Evolutionary conservation across 2,113 vertebrate species (phyloP).

Genomic region (Catharus bicknelli): DNA sequence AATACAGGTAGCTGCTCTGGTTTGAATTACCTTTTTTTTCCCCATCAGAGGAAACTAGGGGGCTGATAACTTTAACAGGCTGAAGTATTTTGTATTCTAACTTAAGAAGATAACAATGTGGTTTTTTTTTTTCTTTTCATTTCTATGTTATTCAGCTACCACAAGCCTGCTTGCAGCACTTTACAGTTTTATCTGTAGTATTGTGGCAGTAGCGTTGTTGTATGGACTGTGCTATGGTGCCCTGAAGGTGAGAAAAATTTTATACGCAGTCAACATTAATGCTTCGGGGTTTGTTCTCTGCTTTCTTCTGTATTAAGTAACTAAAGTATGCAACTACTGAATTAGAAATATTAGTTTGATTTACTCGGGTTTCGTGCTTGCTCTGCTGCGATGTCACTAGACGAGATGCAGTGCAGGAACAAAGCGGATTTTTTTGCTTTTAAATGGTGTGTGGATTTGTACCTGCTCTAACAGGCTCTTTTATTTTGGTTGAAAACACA

Average conservation of each 20-base stretch:
- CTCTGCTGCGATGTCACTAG: background rate
- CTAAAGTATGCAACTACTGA: background rate
- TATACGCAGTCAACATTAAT: background rate
- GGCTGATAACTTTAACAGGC: background rate
- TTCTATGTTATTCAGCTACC: constrained; percentile 77
- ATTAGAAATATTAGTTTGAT: background rate
- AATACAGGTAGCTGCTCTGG: background rate
- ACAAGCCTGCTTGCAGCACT: constrained; percentile 94
- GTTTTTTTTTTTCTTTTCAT: background rate
- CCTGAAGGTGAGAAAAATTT: constrained; percentile 84
- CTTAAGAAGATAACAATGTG: background rate
- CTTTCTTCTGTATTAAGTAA: background rate
- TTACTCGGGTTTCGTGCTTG: background rate
- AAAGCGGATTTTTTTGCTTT: background rate
- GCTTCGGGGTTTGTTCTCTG: background rate
- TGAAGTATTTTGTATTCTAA: background rate
- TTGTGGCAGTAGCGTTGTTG: constrained; percentile 91
- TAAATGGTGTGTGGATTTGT: background rate
- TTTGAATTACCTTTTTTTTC: background rate
- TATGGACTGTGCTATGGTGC: constrained; percentile 97
- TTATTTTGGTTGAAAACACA: background rate
- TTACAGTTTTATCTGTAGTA: constrained; percentile 93
- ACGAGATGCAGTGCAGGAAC: background rate
- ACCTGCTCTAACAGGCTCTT: background rate
- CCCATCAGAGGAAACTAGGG: background rate